These are phyloP conservation scores for Melanotaenia pygmaea DNA, from an alignment of 2,797 vertebrate species.

Conservation along the genomic window DNA sequence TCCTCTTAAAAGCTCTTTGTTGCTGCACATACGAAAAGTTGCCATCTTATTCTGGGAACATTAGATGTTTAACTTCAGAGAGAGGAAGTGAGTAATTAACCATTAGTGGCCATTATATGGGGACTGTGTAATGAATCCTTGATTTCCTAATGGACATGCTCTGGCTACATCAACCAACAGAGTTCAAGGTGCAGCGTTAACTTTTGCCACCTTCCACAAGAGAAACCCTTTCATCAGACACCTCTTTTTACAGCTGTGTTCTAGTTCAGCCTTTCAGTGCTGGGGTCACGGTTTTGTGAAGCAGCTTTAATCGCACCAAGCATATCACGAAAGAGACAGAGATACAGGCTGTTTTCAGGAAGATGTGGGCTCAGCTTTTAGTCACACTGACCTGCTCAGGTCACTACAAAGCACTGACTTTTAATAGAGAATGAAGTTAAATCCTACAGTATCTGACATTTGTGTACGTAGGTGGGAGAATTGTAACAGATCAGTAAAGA, in stretches of 20 bases:
- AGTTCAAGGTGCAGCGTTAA: conserved; percentile 23
- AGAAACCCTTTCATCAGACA: conserved; percentile 23
- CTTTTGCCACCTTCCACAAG: conserved; percentile 21
- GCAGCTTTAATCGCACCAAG: conserved; percentile 43
- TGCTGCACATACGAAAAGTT: neutral
- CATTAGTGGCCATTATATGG: neutral
- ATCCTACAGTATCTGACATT: conserved; percentile 58
- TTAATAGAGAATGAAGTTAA: conserved; percentile 34
- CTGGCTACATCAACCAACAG: conserved; percentile 4
- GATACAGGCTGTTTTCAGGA: conserved; percentile 42
- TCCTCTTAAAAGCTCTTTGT: conserved; percentile 11
- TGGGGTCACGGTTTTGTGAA: conserved; percentile 29
- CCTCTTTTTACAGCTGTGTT: conserved; percentile 11
- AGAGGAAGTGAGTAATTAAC: conserved; percentile 13
- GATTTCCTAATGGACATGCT: neutral
- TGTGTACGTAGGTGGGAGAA: neutral
- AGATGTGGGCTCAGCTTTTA: conserved; percentile 26
- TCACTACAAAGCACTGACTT: conserved; percentile 36
- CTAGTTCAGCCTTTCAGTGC: conserved; percentile 20
- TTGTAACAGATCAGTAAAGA: conserved; percentile 19
- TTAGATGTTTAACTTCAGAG: neutral
- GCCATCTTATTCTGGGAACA: neutral
- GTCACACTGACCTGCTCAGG: conserved; percentile 42
- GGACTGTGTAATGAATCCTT: conserved; percentile 10
- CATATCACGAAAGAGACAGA: conserved; percentile 18